phyloP scores from a whole-genome alignment of 1,140 invertebrate species.

The Belonocnema kinseyi region DNA sequence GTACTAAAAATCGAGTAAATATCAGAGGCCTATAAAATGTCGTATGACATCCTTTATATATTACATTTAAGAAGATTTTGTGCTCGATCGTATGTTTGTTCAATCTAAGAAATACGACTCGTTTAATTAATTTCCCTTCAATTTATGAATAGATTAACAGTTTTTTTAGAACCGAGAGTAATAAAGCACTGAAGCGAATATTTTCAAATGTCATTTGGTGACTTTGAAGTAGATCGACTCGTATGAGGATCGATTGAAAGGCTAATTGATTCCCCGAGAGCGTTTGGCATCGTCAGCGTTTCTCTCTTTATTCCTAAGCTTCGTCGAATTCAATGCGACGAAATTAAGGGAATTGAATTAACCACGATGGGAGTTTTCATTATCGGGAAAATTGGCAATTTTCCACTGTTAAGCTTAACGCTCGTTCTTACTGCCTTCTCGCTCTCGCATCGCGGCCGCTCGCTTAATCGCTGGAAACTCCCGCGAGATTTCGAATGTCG shows the following conservation, averaged over 20 bases:
- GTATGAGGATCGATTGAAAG: slow-evolving; percentile 3
- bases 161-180: background rate
- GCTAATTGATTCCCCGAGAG: slow-evolving; percentile 16
- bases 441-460: slow-evolving; percentile 44
- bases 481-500: slow-evolving; percentile 51
- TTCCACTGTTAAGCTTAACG: slow-evolving; percentile 70
- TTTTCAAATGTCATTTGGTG: background rate
- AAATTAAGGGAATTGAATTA: slow-evolving; percentile 74
- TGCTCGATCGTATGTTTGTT: no score
- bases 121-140: background rate
- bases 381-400: slow-evolving; percentile 74
- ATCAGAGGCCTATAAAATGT: slow-evolving; percentile 3
- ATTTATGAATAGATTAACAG: no score
- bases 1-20: slow-evolving; percentile 10
- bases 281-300: slow-evolving; percentile 37
- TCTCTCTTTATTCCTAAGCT: slow-evolving; percentile 49
- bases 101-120: no score
- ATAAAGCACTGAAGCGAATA: background rate
- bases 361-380: slow-evolving; percentile 70
- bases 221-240: slow-evolving; percentile 8
- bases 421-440: slow-evolving; percentile 58
- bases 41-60: background rate
- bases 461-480: slow-evolving; percentile 60
- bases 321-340: slow-evolving; percentile 64
- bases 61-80: background rate